Base-by-base conservation (phyloP, 2,797 vertebrate species). In the Coregonus sp. region DNA sequence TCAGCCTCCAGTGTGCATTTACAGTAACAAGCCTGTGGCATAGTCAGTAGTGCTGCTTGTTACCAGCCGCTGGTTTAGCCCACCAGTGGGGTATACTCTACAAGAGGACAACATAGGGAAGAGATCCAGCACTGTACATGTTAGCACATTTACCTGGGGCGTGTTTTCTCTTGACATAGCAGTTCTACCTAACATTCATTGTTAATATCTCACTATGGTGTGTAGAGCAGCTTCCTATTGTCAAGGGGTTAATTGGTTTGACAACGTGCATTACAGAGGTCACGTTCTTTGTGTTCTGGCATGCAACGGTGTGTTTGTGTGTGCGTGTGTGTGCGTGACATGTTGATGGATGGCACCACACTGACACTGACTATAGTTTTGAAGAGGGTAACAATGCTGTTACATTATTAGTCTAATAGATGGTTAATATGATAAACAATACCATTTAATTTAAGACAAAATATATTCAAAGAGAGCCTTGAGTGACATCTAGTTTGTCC, bases 341-440 rank as follows among this genome's bases (percentile, higher is more conserved):
- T 85, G 79, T 90, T 89, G 89, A 92, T 90, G 82, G 80, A 83
- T 84, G 20, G 25, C 25, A 25, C 25, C 25, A 25, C 25, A 25
- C 25, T 25, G 25, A 25, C 25, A 25, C 25, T 25, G 25, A 25
- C 25, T 25, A 25, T 25, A 25, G 1, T 25, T 25, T 25, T 25
- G 25, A 25, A 25, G 25, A 25, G 25, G 25, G 25, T 25, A 25
- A 25, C 25, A 25, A 25, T 25, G 25, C 25, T 25, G 25, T 25
- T 25, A 25, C 25, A 25, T 25, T 25, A 25, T 25, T 25, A 25
- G 25, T 25, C 25, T 25, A 25, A 25, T 25, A 25, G 25, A 25
- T 25, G 25, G 25, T 25, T 25, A 25, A 25, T 25, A 25, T 25
- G 25, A 25, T 25, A 25, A 25, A 25, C 25, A 25, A 25, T 25